phyloP scores from a whole-genome alignment of 2,797 vertebrate species.

The Liasis olivaceus region DNA sequence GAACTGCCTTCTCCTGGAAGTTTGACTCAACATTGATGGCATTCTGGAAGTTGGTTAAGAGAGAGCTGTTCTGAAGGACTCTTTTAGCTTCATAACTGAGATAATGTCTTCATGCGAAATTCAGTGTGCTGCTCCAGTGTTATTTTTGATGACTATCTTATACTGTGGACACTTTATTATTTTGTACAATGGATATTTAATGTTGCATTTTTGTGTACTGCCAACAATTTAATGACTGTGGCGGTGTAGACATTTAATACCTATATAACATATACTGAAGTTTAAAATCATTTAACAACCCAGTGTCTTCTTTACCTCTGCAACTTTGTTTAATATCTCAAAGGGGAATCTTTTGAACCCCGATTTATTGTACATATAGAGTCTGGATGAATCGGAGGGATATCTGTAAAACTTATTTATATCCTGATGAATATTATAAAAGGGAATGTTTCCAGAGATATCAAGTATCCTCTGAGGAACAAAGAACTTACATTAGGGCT shows the following conservation, averaged over 20 bases:
- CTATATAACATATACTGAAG: not conserved
- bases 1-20: not conserved
- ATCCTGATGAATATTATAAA: constrained; percentile 39
- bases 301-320: not conserved
- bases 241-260: not conserved
- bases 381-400: constrained; percentile 4
- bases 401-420: constrained; percentile 45
- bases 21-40: not conserved
- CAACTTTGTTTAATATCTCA: constrained; percentile 35
- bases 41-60: not conserved
- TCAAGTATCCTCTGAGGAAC: constrained; percentile 29
- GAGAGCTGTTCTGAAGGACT: not conserved
- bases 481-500: constrained; percentile 53
- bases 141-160: not conserved
- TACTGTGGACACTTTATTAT: not conserved
- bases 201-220: not conserved
- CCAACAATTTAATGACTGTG: not conserved
- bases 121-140: not conserved
- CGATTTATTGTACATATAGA: constrained; percentile 22
- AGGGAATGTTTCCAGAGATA: constrained; percentile 54
- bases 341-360: constrained; percentile 40
- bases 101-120: not conserved
- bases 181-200: not conserved
- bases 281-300: constrained; percentile 4
- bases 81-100: not conserved